Evolutionary conservation across 2,888 invertebrate species (phyloP), one percentile per base, ranked within the genome.

Genomic region (Metopia argyrocephala): DNA sequence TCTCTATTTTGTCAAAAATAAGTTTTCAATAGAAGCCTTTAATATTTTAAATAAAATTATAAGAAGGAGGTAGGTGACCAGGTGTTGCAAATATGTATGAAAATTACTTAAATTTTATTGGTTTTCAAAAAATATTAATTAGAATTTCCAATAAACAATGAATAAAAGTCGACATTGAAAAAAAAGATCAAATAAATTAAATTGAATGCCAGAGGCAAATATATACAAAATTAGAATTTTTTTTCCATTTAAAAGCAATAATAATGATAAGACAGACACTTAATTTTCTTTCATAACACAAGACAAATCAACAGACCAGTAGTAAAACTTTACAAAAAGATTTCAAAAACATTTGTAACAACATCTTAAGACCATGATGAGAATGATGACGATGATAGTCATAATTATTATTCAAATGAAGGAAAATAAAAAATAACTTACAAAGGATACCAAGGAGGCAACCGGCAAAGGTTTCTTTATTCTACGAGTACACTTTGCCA

Each of bases 261-360:
- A 56, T n/a, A 54, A 54, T 54, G 54, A n/a, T 27, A 54, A 52
- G 23, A 23, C 52, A 23, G 2, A 7, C 52, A 9, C 5, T 9
- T 25, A n/a, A 12, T 12, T 38, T 38, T 12, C 38, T 12, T 38
- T 3, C 2, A 12, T 38, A 3, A 31, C 5, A 31, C 12, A 31
- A 28, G 6, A 48, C 48, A 52, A 23, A 12, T 15, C 12, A 7
- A 52, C 25, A 52, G 52, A 21, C 52, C 15, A 25, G n/a, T 38
- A 15, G 38, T 3, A 38, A 38, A 1, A 38, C 38, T 38, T 38
- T 38, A 28, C 12, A 15, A 23, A 45, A 61, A 38, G 48, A 18
- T 62, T 18, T 62, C 18, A 27, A 18, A 46, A 25, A 48, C 62
- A 62, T 46, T 46, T 46, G 46, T 48, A 46, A 62, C 62, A 62